Percentiles rank a stretch among this genome's conserved stretches.
Evolutionary conservation across 2,797 vertebrate species (phyloP).

Genomic region (Okamejei kenojei): DNA sequence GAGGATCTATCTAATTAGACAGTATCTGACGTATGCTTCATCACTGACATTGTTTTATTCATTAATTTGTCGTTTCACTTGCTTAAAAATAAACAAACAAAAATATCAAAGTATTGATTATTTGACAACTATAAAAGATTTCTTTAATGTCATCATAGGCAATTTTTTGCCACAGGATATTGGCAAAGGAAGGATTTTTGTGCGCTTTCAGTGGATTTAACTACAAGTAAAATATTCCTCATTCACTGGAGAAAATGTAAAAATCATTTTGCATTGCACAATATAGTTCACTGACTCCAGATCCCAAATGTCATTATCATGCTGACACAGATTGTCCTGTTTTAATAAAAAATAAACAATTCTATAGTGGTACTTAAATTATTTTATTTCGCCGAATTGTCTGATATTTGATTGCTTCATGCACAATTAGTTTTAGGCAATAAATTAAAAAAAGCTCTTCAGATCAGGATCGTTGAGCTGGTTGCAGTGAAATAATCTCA

Average conservation of each 20-base stretch:
- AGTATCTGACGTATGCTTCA: not conserved
- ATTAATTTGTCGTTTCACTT: not conserved
- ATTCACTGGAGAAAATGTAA: not conserved
- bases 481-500: not conserved
- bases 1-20: not conserved
- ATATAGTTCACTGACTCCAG: not conserved
- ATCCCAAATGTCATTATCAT: not conserved
- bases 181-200: not conserved
- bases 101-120: not conserved
- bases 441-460: not conserved
- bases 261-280: not conserved
- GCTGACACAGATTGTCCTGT: not conserved
- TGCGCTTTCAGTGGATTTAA: not conserved
- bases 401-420: not conserved
- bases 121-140: not conserved
- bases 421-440: not conserved
- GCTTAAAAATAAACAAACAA: conserved; percentile 1
- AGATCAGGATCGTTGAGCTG: not conserved
- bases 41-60: not conserved
- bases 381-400: not conserved
- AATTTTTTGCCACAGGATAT: not conserved
- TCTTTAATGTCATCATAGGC: not conserved
- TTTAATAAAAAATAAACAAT: not conserved
- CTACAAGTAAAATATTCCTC: not conserved
- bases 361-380: not conserved